These are phyloP conservation scores for Eurois occulta DNA, from an alignment of 2,888 invertebrate genomes.

Conservation along the genomic window DNA sequence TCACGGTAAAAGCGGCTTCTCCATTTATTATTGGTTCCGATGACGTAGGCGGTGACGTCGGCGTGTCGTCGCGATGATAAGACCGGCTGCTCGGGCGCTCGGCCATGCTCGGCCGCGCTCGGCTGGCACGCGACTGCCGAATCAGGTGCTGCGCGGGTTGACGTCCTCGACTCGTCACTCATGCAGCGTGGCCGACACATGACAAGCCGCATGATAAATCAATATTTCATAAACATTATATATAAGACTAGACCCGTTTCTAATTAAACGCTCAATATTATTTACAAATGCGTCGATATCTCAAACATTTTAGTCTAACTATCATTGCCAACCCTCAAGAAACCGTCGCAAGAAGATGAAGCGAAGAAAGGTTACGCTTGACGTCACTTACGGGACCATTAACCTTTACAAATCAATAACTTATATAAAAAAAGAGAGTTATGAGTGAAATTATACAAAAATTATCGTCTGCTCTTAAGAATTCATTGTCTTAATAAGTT, in stretches of 20 bases:
- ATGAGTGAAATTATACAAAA: slow-evolving; percentile 63
- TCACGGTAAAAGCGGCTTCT: slow-evolving; percentile 57
- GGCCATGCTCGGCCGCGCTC: slow-evolving; percentile 33
- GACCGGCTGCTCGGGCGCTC: slow-evolving; percentile 42
- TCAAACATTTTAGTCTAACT: slow-evolving; percentile 4
- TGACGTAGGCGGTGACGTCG: slow-evolving; percentile 71
- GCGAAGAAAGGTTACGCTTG: slow-evolving; percentile 66
- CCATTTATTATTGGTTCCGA: slow-evolving; percentile 65
- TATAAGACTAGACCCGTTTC: background rate
- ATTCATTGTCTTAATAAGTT: slow-evolving; percentile 34
- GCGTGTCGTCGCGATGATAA: slow-evolving; percentile 65
- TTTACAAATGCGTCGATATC: background rate
- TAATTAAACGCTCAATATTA: slow-evolving; percentile 9
- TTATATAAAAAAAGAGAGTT: slow-evolving; percentile 64
- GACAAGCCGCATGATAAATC: slow-evolving; percentile 42
- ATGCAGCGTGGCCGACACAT: slow-evolving; percentile 31
- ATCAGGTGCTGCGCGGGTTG: slow-evolving; percentile 60
- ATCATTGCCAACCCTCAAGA: slow-evolving; percentile 5
- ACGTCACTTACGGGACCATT: slow-evolving; percentile 69
- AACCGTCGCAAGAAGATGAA: background rate
- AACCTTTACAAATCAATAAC: slow-evolving; percentile 69
- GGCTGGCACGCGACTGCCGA: slow-evolving; percentile 71
- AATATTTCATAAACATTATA: slow-evolving; percentile 34
- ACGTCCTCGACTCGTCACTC: slow-evolving; percentile 55
- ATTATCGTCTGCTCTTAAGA: slow-evolving; percentile 58